Evolutionary conservation across 2,797 vertebrate genomes (phyloP), one percentile per base, ranked within the genome.

Genomic region (Philypnodon macrostomus): DNA sequence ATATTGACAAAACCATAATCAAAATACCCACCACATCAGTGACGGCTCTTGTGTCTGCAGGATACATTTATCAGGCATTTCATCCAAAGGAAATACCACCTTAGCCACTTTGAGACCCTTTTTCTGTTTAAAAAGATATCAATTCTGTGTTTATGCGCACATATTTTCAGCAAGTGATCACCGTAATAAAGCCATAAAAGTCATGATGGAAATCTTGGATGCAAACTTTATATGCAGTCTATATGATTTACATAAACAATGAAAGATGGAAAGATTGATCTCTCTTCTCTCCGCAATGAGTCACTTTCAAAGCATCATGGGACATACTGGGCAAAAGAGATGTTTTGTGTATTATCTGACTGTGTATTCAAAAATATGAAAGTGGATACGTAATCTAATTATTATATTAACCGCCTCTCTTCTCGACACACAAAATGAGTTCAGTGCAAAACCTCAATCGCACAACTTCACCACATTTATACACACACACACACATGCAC

Each of bases 181-280:
- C 15, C 10, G 70, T 71, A 72, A 71, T 58, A 45, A 68, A 78
- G 71, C 80, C 73, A 74, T 77, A 66, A 81, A n/a, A 75, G 75
- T 76, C 75, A 70, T 70, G 70, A 83, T 21, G 73, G 77, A 85
- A 88, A 85, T 72, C 67, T n/a, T 86, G 77, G 79, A 80, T 68
- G 70, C 47, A 64, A 74, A 55, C 23, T 21, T 70, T 73, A 59
- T 45, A 52, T 80, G 73, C 47, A 44, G 58, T 63, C 58, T 74
- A 75, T 73, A 67, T 70, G 80, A 87, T 83, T 88, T 88, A 79
- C 77, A 87, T 85, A 75, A 87, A 85, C 73, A 73, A 77, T 75
- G 70, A 77, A n/a, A n/a, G n/a, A 77, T 80, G 82, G 80, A 85
- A 87, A 86, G 70, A 77, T 53, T 73, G 69, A 80, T 63, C 7